These are phyloP conservation scores for Cerastis rubricosa DNA, from an alignment of 2,888 invertebrate genomes.

Conservation along the genomic window DNA sequence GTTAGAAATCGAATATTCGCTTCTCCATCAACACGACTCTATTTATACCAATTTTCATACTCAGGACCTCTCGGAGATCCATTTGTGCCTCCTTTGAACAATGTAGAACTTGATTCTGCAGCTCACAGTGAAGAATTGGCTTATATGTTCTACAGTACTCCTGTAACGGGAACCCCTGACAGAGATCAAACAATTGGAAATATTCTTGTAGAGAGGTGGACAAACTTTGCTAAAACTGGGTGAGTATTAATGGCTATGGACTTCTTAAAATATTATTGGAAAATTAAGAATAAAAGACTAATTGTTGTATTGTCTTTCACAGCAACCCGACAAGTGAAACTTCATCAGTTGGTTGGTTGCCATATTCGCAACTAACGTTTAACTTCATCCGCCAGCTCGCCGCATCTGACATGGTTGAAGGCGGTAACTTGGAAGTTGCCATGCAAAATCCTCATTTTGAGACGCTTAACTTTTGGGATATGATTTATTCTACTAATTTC, in stretches of 20 bases:
- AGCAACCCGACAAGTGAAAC: slow-evolving; percentile 78
- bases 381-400: slow-evolving; percentile 76
- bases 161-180: slow-evolving; percentile 52
- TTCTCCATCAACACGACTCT: slow-evolving; percentile 72
- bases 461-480: slow-evolving; percentile 79
- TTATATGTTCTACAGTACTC: slow-evolving; percentile 77
- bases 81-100: slow-evolving; percentile 70
- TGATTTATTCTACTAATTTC: slow-evolving; percentile 79
- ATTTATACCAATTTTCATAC: slow-evolving; percentile 86
- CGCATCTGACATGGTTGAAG: slow-evolving; percentile 69
- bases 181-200: slow-evolving; percentile 77
- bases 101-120: slow-evolving; percentile 75
- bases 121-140: slow-evolving; percentile 85
- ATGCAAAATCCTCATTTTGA: slow-evolving; percentile 76
- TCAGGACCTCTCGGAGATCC: slow-evolving; percentile 79
- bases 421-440: slow-evolving; percentile 71
- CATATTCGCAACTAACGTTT: slow-evolving; percentile 70
- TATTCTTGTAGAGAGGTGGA: slow-evolving; percentile 84
- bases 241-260: slow-evolving; percentile 63
- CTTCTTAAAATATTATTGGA: not conserved
- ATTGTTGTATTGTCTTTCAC: slow-evolving; percentile 64
- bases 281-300: not conserved
- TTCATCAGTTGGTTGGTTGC: slow-evolving; percentile 76
- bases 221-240: slow-evolving; percentile 85
- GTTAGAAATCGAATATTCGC: slow-evolving; percentile 72